Base-by-base conservation (phyloP, 2,888 invertebrate species). In the Prenolepis imparis region DNA sequence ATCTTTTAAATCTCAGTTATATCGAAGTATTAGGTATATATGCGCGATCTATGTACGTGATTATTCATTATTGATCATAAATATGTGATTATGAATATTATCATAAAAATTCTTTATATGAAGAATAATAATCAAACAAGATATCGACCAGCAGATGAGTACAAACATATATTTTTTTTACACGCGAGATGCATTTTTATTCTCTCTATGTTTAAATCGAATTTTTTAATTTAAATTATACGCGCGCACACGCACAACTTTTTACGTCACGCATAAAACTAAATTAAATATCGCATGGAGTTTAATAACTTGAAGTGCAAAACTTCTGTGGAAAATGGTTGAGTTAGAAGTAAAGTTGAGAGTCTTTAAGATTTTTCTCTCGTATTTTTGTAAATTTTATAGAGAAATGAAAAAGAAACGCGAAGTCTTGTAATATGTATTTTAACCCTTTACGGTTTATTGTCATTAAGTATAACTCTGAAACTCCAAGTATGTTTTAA, bases 281-380 rank as follows among this genome's bases (percentile, higher is more conserved):
- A 72, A 55, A 21, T 55, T 15, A 77, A 77, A 77, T 55, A n/a
- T 3, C n/a, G n/a, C n/a, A 0, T 39, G 39, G 28, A 66, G 9
- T 55, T 66, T 55, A 36, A 55, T 28, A 66, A 28, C n/a, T 18
- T 32, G 12, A 41, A 48, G 15, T 2, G 1, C 44, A 28, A n/a
- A n/a, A 8, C 41, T 52, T n/a, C n/a, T 4, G 48, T n/a, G 77
- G 8, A 4, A 24, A n/a, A 36, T 39, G n/a, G 15, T 55, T n/a
- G 36, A 59, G 28, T n/a, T 78, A 59, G 21, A 68, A 21, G 18
- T 28, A 8, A 9, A 24, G 21, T 57, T 15, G 57, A 67, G 21
- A 68, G 68, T 68, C 66, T 21, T 67, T 8, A 32, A 57, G 12
- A 32, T 36, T 36, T 32, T 44, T 59, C 59, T 21, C 12, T 21